Base-by-base conservation (phyloP, 2,113 vertebrate species). In the Numida meleagris region DNA sequence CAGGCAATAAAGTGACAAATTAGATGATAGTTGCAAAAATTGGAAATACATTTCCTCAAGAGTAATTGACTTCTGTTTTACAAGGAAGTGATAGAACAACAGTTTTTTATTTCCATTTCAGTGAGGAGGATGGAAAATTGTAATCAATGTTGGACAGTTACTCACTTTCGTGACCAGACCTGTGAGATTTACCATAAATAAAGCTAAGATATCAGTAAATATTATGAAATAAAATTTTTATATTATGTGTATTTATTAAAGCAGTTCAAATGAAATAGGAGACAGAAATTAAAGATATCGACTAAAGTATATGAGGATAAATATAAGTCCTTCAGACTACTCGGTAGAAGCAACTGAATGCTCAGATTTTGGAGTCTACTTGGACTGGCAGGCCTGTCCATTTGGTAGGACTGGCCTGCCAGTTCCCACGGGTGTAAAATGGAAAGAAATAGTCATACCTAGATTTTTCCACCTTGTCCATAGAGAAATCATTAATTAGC, bases 401-500 rank as follows among this genome's bases (percentile, higher is more conserved):
- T 40, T 76, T 15, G 10, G 43, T 21, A 72, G 31, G 21, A 34
- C 27, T 76, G 84, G 45, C 27, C n/a, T 76, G 40, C 58, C 62
- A 82, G 24, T 55, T 83, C 36, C 9, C 20, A 53, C 3, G 11
- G 18, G 73, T 25, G 2, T 70, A 23, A 55, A 55, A 48, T 0
- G 2, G 4, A 31, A 53, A 42, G 62, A 25, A 23, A 79, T 2
- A 5, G 16, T 23, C 4, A 51, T 46, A 79, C 40, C 31, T 70
- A 16, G 2, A 11, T 76, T 84, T 67, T 95, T 89, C 48, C 29
- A 89, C 42, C 33, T 58, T 89, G 40, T 78, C 33, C 14, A 50
- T 5, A 33, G 40, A 83, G 24, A 86, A 96, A 93, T 81, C 67
- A 63, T 62, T 5, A 51, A 31, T 91, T 93, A 92, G 82, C 58